phyloP scores from a whole-genome alignment of 53 echinoderm and acorn worm genomes.

The Apostichopus leukothele region DNA sequence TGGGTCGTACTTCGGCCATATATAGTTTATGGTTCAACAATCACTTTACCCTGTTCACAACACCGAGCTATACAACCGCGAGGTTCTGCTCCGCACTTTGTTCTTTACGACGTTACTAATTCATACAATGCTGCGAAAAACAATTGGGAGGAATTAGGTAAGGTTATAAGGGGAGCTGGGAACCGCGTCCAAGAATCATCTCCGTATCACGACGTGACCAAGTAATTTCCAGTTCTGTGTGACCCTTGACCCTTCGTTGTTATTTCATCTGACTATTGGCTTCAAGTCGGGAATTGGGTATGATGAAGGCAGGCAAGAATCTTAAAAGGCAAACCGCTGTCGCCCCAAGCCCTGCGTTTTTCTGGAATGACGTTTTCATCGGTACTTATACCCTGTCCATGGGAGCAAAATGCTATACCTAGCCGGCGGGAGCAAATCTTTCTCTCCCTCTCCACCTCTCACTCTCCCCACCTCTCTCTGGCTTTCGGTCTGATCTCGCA shows the following conservation, averaged over 20 bases:
- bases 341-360: not conserved
- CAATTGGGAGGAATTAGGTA: not conserved
- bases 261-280: slow-evolving; percentile 12
- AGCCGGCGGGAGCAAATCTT: not conserved
- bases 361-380: slow-evolving; percentile 1
- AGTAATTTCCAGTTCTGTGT: not conserved
- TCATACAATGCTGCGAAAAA: not conserved
- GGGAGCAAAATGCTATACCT: not conserved
- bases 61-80: too few relatives aligned
- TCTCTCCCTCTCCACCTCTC: not conserved
- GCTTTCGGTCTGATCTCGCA: not conserved
- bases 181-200: not conserved
- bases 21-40: too few relatives aligned
- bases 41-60: too few relatives aligned
- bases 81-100: too few relatives aligned
- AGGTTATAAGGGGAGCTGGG: not conserved
- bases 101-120: too few relatives aligned
- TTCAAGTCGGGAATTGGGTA: slow-evolving; percentile 3
- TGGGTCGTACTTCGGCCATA: too few relatives aligned
- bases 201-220: not conserved
- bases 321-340: slow-evolving; percentile 14
- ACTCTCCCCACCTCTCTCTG: not conserved
- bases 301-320: not conserved
- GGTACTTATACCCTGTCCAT: not conserved
- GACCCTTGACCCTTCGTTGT: slow-evolving; percentile 18